Percentiles rank a stretch among this genome's conserved stretches.
Conservation (phyloP, 2,113 vertebrate species). For the Phalacrocorax carbo region DNA sequence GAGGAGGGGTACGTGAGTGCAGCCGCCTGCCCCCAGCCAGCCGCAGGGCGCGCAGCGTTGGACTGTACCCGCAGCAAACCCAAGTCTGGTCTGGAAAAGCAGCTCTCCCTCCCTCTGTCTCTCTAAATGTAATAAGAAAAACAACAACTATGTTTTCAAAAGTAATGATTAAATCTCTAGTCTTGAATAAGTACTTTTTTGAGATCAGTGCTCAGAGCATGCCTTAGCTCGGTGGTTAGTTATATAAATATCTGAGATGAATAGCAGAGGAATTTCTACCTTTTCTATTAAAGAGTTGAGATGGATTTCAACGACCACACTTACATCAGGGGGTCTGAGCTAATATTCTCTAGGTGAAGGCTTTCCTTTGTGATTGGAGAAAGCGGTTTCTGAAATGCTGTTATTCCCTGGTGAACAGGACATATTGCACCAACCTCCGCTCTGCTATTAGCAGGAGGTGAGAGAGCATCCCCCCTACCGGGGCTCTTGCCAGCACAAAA, state of each 20-base stretch:
- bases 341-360: neutral
- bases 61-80: neutral
- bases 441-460: neutral
- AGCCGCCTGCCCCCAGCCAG: rapidly evolving
- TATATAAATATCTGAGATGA: neutral
- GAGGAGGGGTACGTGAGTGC: rapidly evolving
- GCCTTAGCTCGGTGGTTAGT: neutral
- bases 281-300: neutral
- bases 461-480: rapidly evolving
- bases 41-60: rapidly evolving
- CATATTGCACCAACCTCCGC: neutral
- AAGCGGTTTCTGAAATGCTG: neutral
- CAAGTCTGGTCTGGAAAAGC: neutral
- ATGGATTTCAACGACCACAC: neutral
- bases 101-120: neutral
- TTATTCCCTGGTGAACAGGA: neutral
- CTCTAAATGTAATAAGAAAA: neutral
- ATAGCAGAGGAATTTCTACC: neutral
- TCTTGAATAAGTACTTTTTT: neutral
- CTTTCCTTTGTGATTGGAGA: neutral
- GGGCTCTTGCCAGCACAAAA: neutral
- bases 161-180: neutral
- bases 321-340: slow-evolving; percentile 7
- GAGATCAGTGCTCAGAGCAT: neutral
- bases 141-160: slow-evolving; percentile 9